Percentiles rank a stretch among this genome's conserved stretches.
These are phyloP conservation scores for Alitta virens DNA, from an alignment of 2,888 invertebrate genomes.

Conservation along the genomic window DNA sequence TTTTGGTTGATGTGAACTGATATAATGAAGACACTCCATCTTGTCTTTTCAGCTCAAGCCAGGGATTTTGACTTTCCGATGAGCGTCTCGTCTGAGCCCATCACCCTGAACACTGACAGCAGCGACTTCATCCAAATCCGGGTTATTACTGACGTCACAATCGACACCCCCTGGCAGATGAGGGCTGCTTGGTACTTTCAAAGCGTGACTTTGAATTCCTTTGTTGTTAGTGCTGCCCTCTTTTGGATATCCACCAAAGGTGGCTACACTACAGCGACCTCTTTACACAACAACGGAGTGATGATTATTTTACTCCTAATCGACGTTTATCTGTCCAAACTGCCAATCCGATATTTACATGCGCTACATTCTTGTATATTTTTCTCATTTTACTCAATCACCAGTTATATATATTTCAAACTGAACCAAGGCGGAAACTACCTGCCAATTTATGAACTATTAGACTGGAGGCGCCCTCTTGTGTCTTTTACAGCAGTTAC, in stretches of 20 bases:
- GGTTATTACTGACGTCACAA: neutral
- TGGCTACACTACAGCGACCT: neutral
- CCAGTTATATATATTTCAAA: neutral
- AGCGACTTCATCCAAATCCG: conserved; percentile 1
- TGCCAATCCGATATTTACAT: neutral
- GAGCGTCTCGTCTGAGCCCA: conserved; percentile 8
- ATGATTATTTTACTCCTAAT: neutral
- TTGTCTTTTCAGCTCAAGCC: too few species aligned
- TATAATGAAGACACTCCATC: too few species aligned
- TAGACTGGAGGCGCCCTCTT: neutral
- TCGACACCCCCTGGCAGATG: neutral
- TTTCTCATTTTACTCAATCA: neutral
- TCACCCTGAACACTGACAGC: conserved; percentile 1
- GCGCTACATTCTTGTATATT: neutral
- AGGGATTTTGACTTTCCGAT: conserved; percentile 9
- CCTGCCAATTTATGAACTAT: neutral
- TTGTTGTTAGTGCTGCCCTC: neutral
- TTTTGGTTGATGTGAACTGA: too few species aligned
- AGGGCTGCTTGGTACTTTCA: neutral
- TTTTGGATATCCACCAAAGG: neutral
- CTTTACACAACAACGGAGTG: neutral
- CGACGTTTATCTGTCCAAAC: neutral
- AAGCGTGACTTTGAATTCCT: neutral
- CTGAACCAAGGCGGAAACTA: neutral
- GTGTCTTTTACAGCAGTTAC: neutral